Base-by-base conservation (phyloP, 2,113 vertebrate genomes). In the Todiramphus chloris region DNA sequence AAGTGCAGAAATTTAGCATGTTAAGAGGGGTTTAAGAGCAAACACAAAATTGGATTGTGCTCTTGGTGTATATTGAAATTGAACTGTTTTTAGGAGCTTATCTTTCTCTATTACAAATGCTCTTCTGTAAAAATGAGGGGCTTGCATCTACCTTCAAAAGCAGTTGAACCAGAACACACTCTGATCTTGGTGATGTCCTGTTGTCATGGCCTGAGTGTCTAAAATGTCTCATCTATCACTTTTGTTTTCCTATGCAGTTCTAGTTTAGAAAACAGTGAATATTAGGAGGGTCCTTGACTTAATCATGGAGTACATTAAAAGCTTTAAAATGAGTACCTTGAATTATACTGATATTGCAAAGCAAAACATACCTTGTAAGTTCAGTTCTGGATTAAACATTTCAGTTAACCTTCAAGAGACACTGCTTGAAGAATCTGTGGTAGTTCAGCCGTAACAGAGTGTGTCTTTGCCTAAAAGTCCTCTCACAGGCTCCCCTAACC, bases 1-100 rank as follows among this genome's bases (percentile, higher is more conserved):
- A 87, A 87, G 58, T 56, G 66, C 73, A 91, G 76, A 87, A 83
- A 83, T 90, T 58, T 30, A 85, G 50, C 75, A 46, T 67, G 87
- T 91, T 85, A 91, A 77, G 81, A 91, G 78, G 25, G 23, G 13
- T 43, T 90, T 93, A 90, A 87, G 63, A 83, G 74, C 59, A 89
- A 94, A 58, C 56, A 74, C 24, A 92, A 72, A 90, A 95, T 91
- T 91, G 58, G 70, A 60, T 28, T 80, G 50, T 85, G 31, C 35
- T 87, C 31, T 82, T 85, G 50, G 41, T 46, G 89, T 72, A 85
- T 59, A 63, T 23, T 81, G 74, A 90, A 87, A 88, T 63, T 39
- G 73, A 81, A 79, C 58, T 87, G 21, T 2, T 81, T 94, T 89
- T 95, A 94, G 92, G 91, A 83, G 66, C 62, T 87, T 93, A 72